phyloP scores from a whole-genome alignment of 2,113 vertebrate genomes.

The Trematocara zebra region DNA sequence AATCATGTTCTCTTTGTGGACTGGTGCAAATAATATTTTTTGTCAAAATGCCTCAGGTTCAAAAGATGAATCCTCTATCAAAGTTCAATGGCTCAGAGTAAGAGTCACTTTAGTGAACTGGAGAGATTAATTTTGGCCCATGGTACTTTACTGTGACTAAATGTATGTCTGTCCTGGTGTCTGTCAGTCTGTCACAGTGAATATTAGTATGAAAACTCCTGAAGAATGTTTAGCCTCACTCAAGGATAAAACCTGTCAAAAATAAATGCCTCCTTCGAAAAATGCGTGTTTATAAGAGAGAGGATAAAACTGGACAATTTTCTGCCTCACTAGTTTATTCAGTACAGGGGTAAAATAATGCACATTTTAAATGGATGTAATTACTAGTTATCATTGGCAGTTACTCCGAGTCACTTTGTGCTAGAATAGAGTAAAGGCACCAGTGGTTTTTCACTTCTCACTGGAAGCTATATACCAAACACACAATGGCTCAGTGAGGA shows the following conservation, averaged over 20 bases:
- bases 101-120: slow-evolving; percentile 43
- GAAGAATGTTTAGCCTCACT: slow-evolving; percentile 60
- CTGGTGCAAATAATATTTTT: slow-evolving; percentile 49
- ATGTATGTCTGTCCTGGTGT: slow-evolving; percentile 7
- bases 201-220: slow-evolving; percentile 60
- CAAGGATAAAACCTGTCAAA: slow-evolving; percentile 63
- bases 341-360: slow-evolving; percentile 76
- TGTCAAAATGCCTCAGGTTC: slow-evolving; percentile 23
- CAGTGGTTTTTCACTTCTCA: slow-evolving; percentile 44
- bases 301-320: slow-evolving; percentile 80
- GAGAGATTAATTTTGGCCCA: slow-evolving; percentile 53
- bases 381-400: slow-evolving; percentile 76
- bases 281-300: slow-evolving; percentile 68
- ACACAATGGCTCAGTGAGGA: slow-evolving; percentile 27
- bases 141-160: slow-evolving; percentile 21
- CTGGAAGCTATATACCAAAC: slow-evolving; percentile 30
- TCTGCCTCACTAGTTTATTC: slow-evolving; percentile 80
- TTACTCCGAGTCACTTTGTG: slow-evolving; percentile 66
- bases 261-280: slow-evolving; percentile 54
- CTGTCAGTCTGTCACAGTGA: slow-evolving; percentile 20
- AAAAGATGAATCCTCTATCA: slow-evolving; percentile 58
- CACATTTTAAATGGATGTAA: slow-evolving; percentile 81
- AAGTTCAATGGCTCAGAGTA: slow-evolving; percentile 36
- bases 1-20: slow-evolving; percentile 64
- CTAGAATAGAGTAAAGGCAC: slow-evolving; percentile 57